These are phyloP conservation scores for Apeltes quadracus DNA, from an alignment of 2,113 vertebrate species.

Conservation along the genomic window DNA sequence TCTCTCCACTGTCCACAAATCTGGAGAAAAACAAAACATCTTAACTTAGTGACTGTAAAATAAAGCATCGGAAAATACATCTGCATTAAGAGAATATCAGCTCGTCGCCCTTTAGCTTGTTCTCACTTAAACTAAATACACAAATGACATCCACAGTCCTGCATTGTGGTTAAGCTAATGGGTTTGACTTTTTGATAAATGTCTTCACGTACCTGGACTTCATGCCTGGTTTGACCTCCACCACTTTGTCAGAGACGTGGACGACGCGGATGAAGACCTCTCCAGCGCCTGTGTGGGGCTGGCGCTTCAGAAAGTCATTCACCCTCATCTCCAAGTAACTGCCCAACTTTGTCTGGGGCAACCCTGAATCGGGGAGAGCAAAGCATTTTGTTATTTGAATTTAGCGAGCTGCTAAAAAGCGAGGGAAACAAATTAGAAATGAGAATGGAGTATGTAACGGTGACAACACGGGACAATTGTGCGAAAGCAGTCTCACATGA, in stretches of 20 bases:
- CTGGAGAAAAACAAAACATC: slow-evolving; percentile 67
- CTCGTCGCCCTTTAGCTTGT: background rate
- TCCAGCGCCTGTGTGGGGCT: slow-evolving; percentile 90
- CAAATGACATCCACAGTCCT: background rate
- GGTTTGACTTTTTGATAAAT: background rate
- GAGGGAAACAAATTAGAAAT: background rate
- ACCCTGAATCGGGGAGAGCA: slow-evolving; percentile 75
- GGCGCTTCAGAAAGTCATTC: slow-evolving; percentile 92
- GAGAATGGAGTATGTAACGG: background rate
- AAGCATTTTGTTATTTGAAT: background rate
- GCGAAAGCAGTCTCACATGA: background rate
- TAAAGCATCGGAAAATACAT: background rate
- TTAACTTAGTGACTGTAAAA: background rate
- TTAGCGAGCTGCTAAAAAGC: background rate
- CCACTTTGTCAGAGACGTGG: slow-evolving; percentile 97
- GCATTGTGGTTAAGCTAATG: background rate
- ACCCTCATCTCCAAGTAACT: slow-evolving; percentile 90
- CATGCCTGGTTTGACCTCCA: slow-evolving; percentile 98
- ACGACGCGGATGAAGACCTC: slow-evolving; percentile 95
- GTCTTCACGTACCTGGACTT: slow-evolving; percentile 88
- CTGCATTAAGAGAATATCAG: background rate
- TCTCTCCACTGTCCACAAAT: slow-evolving; percentile 98
- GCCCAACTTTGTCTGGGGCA: slow-evolving; percentile 94
- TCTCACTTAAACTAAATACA: background rate
- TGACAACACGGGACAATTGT: background rate